These are phyloP conservation scores for Psococerastis gibbosa DNA, from an alignment of 2,888 invertebrate species.

Conservation along the genomic window DNA sequence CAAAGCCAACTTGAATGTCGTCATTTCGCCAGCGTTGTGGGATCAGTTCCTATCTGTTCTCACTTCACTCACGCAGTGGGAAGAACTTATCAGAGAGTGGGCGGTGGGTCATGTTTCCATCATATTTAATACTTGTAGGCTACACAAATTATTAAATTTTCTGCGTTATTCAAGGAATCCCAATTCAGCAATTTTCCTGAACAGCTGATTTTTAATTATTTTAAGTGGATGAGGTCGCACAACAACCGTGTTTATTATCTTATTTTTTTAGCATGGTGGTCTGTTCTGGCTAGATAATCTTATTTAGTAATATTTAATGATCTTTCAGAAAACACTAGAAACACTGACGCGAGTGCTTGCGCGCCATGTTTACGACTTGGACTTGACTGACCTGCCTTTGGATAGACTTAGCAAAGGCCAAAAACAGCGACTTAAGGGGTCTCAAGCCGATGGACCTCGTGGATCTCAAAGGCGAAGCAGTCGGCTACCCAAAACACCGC, in stretches of 20 bases:
- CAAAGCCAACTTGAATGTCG: slow-evolving; percentile 86
- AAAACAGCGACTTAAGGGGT: slow-evolving; percentile 32
- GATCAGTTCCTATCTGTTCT: slow-evolving; percentile 78
- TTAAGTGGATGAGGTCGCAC: too few species aligned
- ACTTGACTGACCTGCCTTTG: slow-evolving; percentile 68
- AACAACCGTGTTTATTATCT: slow-evolving; percentile 11
- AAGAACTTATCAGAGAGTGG: slow-evolving; percentile 90
- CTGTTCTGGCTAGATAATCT: too few species aligned
- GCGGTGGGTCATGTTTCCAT: slow-evolving; percentile 43
- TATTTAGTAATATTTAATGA: too few species aligned
- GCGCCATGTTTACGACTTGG: slow-evolving; percentile 84
- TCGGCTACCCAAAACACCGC: slow-evolving; percentile 2
- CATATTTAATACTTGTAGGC: neutral
- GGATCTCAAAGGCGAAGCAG: slow-evolving; percentile 3
- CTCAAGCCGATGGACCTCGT: neutral
- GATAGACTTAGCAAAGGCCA: slow-evolving; percentile 64
- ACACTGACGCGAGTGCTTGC: slow-evolving; percentile 88
- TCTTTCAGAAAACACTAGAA: slow-evolving; percentile 91
- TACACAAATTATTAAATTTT: neutral
- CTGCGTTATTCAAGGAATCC: neutral
- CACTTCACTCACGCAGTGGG: slow-evolving; percentile 78
- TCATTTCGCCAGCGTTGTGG: slow-evolving; percentile 77
- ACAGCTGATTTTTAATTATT: too few species aligned
- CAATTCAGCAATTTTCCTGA: too few species aligned
- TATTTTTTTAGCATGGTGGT: slow-evolving; percentile 11